phyloP scores from a whole-genome alignment of 2,888 invertebrate species.

The Nomada flava region DNA sequence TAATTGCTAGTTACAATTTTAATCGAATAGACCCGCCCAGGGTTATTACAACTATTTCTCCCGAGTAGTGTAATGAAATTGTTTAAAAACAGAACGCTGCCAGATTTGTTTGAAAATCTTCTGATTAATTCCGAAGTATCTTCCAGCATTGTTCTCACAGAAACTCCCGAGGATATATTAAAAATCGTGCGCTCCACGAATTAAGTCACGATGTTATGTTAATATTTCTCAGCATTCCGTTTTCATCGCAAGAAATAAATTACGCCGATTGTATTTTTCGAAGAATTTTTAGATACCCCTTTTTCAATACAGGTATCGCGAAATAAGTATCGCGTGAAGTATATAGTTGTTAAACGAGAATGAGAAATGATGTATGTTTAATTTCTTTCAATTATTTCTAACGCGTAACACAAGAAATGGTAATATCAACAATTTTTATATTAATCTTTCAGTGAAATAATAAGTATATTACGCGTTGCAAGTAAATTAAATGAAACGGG shows the following conservation, averaged over 20 bases:
- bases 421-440: no score
- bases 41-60: neutral
- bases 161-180: constrained; percentile 11
- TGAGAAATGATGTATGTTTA: no score
- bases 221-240: constrained; percentile 59
- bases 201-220: constrained; percentile 35
- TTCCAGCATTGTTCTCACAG: constrained; percentile 6
- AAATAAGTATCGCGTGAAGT: neutral
- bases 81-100: neutral
- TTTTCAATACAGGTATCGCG: neutral
- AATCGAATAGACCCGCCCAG: neutral
- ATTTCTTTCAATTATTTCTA: neutral
- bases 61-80: neutral
- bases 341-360: neutral
- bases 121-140: constrained; percentile 12
- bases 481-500: no score
- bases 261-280: constrained; percentile 53
- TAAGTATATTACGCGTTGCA: no score
- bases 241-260: constrained; percentile 26
- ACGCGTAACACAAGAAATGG: no score
- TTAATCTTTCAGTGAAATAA: no score
- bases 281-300: constrained; percentile 39
- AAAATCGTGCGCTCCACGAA: constrained; percentile 15
- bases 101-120: no score
- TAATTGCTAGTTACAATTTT: neutral